Evolutionary conservation across 2,113 vertebrate genomes (phyloP), one percentile per base, ranked within the genome.

Genomic region (Oenanthe melanoleuca): DNA sequence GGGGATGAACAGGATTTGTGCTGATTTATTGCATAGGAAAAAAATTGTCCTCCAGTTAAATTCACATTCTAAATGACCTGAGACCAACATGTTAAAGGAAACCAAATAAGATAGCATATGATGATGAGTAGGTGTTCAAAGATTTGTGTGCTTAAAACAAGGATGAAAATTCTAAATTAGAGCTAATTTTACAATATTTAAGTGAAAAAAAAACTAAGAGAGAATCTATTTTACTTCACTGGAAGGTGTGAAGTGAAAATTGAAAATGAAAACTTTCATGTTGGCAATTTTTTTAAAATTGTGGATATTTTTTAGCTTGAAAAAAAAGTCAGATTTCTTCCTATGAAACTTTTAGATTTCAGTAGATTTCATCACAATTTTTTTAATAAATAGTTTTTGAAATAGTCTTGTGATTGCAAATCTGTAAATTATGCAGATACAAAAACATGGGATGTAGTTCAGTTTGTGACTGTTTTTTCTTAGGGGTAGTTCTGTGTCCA

Each of bases 361-460:
- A 20, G 4, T 37, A 37, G 6, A 6, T 63, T 64, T 87, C 5
- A 14, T 59, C 5, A 29, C 3, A 24, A 50, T 2, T 8, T 40
- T 40, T 45, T 38, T 2, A 50, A 28, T 28, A 2, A 63, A 22
- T 16, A 33, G 0, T 28, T 84, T 87, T 53, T 10, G 2, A 21
- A 64, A 64, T 18, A 71, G 1, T 9, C 24, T 34, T 52, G 7
- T n/a, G 17, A 42, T 40, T 23, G 12, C 5, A 84, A 31, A 49
- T 80, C 34, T 67, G 3, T 4, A 66, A 67, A 71, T 44, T 7
- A 21, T 24, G 4, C 5, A 45, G 23, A 10, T 24, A 11, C 1
- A 4, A 40, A 77, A 82, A 10, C 14, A 25, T 0, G 0, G 17
- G 17, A 81, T n/a, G 1, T 3, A 14, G 14, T 70, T 19, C 1